Conservation (phyloP, 2,113 vertebrate species). For the Pavo muticus region DNA sequence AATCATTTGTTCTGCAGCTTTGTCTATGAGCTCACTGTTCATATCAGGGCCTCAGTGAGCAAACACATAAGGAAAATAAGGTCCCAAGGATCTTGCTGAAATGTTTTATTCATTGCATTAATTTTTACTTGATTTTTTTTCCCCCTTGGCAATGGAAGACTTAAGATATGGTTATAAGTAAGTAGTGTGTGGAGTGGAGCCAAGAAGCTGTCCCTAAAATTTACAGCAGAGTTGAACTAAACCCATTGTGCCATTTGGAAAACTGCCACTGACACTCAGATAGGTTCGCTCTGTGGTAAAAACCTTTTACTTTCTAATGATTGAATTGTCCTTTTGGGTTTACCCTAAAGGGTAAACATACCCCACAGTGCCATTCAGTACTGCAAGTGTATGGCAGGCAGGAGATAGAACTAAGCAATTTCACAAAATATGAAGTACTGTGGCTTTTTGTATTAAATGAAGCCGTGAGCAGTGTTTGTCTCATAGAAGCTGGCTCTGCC, state of each 20-base stretch:
- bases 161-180: slow-evolving; percentile 37
- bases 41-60: background rate
- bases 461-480: background rate
- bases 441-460: background rate
- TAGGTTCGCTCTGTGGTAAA: background rate
- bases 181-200: background rate
- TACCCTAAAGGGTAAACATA: slow-evolving; percentile 10
- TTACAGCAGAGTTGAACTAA: background rate
- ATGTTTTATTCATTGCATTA: slow-evolving; percentile 55
- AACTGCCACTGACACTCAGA: background rate
- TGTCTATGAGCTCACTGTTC: background rate
- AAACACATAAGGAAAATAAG: background rate
- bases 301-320: background rate
- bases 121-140: slow-evolving; percentile 34
- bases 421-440: background rate
- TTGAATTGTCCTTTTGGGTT: slow-evolving; percentile 12
- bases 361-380: background rate
- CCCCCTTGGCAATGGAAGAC: background rate
- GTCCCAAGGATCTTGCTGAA: slow-evolving; percentile 6
- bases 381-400: background rate
- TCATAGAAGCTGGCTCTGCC: background rate
- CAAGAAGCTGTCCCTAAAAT: slow-evolving; percentile 20
- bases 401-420: background rate
- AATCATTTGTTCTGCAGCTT: slow-evolving; percentile 26
- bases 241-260: background rate